Evolutionary conservation across 2,797 vertebrate species (phyloP), one percentile per base, ranked within the genome.

Genomic region (Mallotus villosus): DNA sequence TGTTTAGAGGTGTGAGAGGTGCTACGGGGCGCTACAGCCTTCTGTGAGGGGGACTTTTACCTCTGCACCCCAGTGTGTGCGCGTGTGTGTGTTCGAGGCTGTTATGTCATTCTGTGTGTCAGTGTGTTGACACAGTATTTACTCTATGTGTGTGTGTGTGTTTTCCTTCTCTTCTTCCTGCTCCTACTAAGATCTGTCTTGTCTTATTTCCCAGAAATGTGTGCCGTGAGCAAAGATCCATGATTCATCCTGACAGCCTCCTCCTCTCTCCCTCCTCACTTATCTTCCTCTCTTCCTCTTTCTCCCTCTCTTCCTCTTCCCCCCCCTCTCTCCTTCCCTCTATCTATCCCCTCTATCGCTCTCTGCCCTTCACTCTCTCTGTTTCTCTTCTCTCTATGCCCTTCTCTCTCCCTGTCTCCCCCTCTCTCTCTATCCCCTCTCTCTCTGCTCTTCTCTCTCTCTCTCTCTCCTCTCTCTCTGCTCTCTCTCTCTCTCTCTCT

Each of bases 1-100:
- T 84, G 82, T 89, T 88, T 90, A 89, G 84, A 84, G 68, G 82
- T 84, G 87, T 86, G 74, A 87, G 77, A 84, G 79, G 46, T 2
- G 72, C 74, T 51, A 66, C 32, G 65, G 71, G 57, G 53, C 67
- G 75, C 25, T 24, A 16, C 67, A 72, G 81, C 81, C 81, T 76
- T 85, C 68, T 19, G 9, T 74, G 67, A 68, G 63, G 63, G 69
- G 67, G 72, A 78, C 81, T 78, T 80, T 81, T 68, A 73, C 71
- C 78, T 78, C 67, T 73, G 75, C 71, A 74, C 72, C 70, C 58
- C 65, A 8, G 53, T 68, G 58, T 73, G 57, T 74, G 49, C 63
- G 64, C 55, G 32, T 80, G 41, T 65, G 71, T 71, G 27, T 59
- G 63, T 71, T 64, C 70, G 64, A 53, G 65, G 51, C 41, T 67